phyloP scores from a whole-genome alignment of 2,888 invertebrate genomes.

The Trissolcus brochymenae region DNA sequence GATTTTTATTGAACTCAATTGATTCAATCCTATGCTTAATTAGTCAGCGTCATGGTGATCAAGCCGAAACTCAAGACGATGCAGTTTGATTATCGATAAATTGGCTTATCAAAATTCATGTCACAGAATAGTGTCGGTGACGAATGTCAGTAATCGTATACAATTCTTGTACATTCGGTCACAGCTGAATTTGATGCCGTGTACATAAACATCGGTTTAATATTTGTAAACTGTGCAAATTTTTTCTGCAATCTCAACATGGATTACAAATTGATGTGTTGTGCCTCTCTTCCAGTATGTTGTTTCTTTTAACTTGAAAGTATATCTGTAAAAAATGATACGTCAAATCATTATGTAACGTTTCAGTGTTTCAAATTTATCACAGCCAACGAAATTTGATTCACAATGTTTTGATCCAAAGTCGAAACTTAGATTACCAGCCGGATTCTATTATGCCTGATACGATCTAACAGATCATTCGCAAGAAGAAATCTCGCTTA shows the following conservation, averaged over 20 bases:
- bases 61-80: slow-evolving; percentile 25
- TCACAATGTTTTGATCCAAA: not conserved
- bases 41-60: slow-evolving; percentile 18
- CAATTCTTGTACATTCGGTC: not conserved
- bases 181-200: not conserved
- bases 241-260: too few relatives aligned
- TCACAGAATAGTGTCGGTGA: slow-evolving; percentile 6
- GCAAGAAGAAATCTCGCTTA: not conserved
- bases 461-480: not conserved
- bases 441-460: not conserved
- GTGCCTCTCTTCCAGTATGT: not conserved
- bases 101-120: slow-evolving; percentile 36
- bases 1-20: slow-evolving; percentile 53
- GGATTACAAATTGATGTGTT: not conserved
- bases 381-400: not conserved
- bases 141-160: not conserved
- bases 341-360: not conserved
- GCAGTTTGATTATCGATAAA: slow-evolving; percentile 20
- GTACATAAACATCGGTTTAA: too few relatives aligned
- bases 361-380: not conserved
- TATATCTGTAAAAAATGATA: not conserved
- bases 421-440: not conserved
- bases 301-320: too few relatives aligned
- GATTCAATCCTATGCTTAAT: slow-evolving; percentile 42
- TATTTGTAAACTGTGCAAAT: too few relatives aligned